A percentile compares a stretch with the other conserved stretches of the same genome.
These are phyloP conservation scores for Pomatostomus ruficeps DNA, from an alignment of 2,113 vertebrate species.

Conservation along the genomic window DNA sequence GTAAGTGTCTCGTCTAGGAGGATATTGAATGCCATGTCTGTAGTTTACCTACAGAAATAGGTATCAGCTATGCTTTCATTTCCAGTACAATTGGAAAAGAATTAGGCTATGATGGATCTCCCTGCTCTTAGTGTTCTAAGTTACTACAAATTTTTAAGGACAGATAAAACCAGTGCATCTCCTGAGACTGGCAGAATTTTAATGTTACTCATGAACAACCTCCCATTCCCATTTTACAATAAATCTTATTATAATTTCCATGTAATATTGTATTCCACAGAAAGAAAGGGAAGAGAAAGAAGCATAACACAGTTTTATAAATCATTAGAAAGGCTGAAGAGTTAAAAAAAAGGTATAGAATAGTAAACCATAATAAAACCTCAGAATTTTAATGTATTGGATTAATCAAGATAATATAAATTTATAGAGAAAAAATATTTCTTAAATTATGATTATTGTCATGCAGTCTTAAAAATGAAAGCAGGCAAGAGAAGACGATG, in stretches of 20 bases:
- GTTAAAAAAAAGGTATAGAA: not conserved
- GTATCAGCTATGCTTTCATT: not conserved
- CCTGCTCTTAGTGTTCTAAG: not conserved
- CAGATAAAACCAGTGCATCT: not conserved
- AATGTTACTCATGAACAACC: not conserved
- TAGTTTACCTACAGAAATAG: not conserved
- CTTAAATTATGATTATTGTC: not conserved
- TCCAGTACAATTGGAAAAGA: not conserved
- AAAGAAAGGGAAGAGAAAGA: not conserved
- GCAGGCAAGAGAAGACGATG: not conserved
- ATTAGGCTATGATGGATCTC: not conserved
- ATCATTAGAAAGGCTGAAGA: not conserved
- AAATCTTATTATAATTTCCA: not conserved
- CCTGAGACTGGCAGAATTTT: not conserved
- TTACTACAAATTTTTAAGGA: not conserved
- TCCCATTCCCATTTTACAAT: not conserved
- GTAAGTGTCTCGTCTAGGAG: not conserved
- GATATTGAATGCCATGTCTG: fast-evolving
- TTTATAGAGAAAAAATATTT: not conserved
- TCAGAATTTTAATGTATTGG: not conserved
- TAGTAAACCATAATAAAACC: not conserved
- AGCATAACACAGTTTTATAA: not conserved
- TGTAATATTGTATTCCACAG: not conserved
- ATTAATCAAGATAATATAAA: not conserved
- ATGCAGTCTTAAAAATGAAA: not conserved